phyloP scores from a whole-genome alignment of 2,113 vertebrate genomes.

The Aix galericulata region DNA sequence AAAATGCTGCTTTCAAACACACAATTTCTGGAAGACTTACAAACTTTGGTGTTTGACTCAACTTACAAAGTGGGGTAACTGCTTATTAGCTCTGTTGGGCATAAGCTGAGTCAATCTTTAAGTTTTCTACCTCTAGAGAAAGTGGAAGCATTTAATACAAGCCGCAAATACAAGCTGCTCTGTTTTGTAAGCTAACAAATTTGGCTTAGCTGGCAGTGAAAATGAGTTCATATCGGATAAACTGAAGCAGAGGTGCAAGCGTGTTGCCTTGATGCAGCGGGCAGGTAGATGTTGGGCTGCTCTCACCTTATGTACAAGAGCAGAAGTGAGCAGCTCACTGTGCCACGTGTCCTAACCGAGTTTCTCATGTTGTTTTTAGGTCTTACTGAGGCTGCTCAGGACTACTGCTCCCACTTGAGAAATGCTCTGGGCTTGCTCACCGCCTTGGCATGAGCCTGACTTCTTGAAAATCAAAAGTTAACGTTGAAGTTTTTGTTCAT shows the following conservation, averaged over 20 bases:
- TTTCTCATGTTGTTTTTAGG: not conserved
- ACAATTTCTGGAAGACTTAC: not conserved
- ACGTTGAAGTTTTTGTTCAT: not conserved
- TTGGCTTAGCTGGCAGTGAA: not conserved
- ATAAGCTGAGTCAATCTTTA: not conserved
- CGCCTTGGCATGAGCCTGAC: not conserved
- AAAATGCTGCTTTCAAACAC: not conserved
- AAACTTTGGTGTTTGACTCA: not conserved
- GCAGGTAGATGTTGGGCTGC: not conserved
- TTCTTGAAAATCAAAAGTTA: not conserved
- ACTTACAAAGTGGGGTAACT: not conserved
- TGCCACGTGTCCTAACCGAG: not conserved
- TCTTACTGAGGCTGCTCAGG: not conserved
- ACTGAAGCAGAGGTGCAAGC: not conserved
- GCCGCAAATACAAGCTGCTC: not conserved
- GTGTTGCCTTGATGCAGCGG: not conserved
- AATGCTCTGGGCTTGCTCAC: not conserved
- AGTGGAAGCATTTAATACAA: not conserved
- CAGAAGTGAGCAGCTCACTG: not conserved
- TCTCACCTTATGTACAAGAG: not conserved
- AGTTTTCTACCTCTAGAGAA: not conserved
- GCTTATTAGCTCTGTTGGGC: not conserved
- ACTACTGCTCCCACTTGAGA: not conserved
- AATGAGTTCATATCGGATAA: not conserved
- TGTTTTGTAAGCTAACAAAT: not conserved